phyloP scores from a whole-genome alignment of 2,113 vertebrate species.

The Hippocampus mohnikei region DNA sequence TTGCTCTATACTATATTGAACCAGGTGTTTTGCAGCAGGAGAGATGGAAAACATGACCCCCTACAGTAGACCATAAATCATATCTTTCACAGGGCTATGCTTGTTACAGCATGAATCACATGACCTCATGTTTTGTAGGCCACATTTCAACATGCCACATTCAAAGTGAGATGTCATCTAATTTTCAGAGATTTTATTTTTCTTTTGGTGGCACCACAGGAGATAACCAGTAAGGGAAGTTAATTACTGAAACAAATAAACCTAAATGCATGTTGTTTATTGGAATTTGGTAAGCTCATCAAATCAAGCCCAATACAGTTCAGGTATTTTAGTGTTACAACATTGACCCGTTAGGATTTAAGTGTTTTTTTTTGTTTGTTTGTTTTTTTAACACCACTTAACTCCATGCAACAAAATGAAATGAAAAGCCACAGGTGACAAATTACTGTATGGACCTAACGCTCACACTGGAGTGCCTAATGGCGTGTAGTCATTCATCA shows the following conservation, averaged over 20 bases:
- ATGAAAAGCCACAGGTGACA: slow-evolving; percentile 20
- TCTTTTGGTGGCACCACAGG: no score
- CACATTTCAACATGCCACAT: background rate
- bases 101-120: background rate
- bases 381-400: background rate
- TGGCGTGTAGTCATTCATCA: background rate
- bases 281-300: background rate
- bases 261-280: background rate
- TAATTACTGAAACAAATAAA: no score
- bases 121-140: background rate
- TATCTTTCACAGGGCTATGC: no score
- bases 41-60: no score
- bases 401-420: background rate
- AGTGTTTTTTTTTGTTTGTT: slow-evolving; percentile 38
- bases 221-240: no score
- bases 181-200: no score
- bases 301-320: background rate
- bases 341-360: slow-evolving; percentile 20
- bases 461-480: background rate
- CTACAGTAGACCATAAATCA: background rate
- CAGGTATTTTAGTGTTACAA: slow-evolving; percentile 40
- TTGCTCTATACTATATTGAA: no score
- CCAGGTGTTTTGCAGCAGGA: no score
- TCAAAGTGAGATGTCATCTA: background rate
- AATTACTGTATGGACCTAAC: slow-evolving; percentile 1